A percentile compares a stretch with the other conserved stretches of the same genome.
Evolutionary conservation across 2,113 vertebrate species (phyloP).

Genomic region (Triplophysa rosa): DNA sequence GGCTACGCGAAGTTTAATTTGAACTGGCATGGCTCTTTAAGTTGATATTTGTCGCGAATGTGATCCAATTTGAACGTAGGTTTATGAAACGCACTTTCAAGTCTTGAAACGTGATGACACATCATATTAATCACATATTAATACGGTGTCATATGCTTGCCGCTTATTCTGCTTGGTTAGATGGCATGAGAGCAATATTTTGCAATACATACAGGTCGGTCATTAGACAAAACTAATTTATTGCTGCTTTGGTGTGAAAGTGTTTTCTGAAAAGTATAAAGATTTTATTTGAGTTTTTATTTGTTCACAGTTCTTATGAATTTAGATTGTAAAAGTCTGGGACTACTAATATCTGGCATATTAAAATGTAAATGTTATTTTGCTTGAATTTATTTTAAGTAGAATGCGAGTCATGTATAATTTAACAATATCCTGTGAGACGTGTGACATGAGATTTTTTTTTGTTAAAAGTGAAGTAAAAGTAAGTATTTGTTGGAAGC

Average conservation of each 20-base stretch:
- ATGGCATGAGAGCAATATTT: background rate
- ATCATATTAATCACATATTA: background rate
- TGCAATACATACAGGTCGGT: background rate
- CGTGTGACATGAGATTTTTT: background rate
- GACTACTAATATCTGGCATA: background rate
- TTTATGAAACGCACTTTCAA: background rate
- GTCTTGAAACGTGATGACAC: background rate
- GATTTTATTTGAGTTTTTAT: too few species aligned
- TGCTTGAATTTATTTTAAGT: background rate
- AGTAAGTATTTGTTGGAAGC: background rate
- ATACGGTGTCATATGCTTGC: background rate
- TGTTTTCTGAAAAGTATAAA: background rate
- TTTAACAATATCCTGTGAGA: background rate
- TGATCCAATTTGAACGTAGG: background rate
- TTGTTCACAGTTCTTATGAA: background rate
- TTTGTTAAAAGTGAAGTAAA: background rate
- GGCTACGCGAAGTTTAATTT: background rate
- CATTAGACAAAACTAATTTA: background rate
- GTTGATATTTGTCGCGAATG: too few species aligned
- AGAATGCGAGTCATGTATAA: background rate
- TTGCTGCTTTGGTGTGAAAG: background rate
- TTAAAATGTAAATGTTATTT: background rate
- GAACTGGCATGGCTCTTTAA: background rate
- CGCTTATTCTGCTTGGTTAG: background rate
- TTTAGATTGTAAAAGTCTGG: background rate